Evolutionary conservation across 2,888 invertebrate genomes (phyloP), one percentile per base, ranked within the genome.

Genomic region (Microplitis deprimator): DNA sequence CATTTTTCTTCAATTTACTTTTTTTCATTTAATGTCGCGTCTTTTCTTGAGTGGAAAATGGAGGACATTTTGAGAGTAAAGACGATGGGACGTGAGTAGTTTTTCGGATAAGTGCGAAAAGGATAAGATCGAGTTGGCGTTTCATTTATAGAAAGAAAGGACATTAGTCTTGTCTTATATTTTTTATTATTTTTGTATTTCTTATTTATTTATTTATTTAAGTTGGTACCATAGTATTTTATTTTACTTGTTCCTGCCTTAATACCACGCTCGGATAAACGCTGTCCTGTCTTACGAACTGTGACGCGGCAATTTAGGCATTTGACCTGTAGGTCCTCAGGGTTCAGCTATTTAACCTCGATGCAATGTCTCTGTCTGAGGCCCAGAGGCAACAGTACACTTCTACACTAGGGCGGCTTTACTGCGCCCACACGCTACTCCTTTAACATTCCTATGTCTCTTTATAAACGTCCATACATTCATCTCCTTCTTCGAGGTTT

Each of bases 221-320:
- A 29, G 29, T 29, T 29, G 29, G 3, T 29, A 29, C 29, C 29
- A 29, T 3, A 29, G 29, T 50, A 50, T 50, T 50, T 50, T 50
- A 50, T 50, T 50, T 50, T 50, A 50, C 13, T 50, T 50, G 10
- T 50, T 50, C 50, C 50, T 50, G 73, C 79, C 84, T 84, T 84
- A 84, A 84, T 85, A 82, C 82, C 80, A 82, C 80, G 82, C 83
- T 84, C 83, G 83, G 81, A 84, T 85, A 85, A 83, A 85, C 82
- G 82, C 79, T 80, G 83, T 74, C 76, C 80, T 81, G 82, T 81
- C 81, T 85, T 85, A 82, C 84, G 85, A 83, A 80, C 83, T 87
- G 86, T 88, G 88, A 88, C 87, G 86, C 85, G 85, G 88, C 87
- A 88, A 88, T 88, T 88, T 88, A 88, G 88, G 87, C 87, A 86